Percentiles rank a stretch among this genome's conserved stretches.
phyloP scores from a whole-genome alignment of 2,888 invertebrate genomes.

The Crocallis elinguaria region DNA sequence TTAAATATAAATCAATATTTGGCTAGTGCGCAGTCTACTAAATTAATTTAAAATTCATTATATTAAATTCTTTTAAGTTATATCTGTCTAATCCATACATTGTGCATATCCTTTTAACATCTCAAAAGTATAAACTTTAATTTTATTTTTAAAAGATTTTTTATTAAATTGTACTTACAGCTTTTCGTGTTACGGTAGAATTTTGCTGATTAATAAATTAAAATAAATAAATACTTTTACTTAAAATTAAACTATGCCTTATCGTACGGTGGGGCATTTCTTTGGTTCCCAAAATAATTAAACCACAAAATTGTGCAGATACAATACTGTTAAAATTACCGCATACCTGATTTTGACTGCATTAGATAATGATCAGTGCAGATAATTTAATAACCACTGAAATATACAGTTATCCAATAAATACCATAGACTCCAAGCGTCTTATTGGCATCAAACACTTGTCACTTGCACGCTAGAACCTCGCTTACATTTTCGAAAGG shows the following conservation, averaged over 20 bases:
- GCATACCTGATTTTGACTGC: background rate
- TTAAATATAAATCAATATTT: conserved; percentile 49
- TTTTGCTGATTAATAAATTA: background rate
- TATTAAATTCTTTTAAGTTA: conserved; percentile 2
- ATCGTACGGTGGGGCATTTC: conserved; percentile 1
- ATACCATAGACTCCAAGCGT: too few relatives aligned
- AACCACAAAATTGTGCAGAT: too few relatives aligned
- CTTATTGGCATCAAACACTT: too few relatives aligned
- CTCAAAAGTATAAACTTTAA: background rate
- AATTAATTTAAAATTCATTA: conserved; percentile 33
- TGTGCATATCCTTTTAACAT: conserved; percentile 2
- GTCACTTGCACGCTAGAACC: too few relatives aligned
- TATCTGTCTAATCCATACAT: conserved; percentile 16
- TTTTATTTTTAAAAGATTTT: background rate
- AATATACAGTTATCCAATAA: too few relatives aligned
- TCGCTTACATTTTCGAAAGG: too few relatives aligned
- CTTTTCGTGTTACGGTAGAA: background rate
- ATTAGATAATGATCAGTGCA: too few relatives aligned
- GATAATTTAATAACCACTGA: too few relatives aligned
- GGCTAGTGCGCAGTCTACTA: conserved; percentile 70
- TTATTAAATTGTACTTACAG: background rate
- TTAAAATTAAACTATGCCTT: conserved; percentile 10
- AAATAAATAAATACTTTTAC: conserved; percentile 3
- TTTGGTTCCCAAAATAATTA: background rate
- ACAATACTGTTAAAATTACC: background rate